phyloP scores from a whole-genome alignment of 2,113 vertebrate species.

The rabbit (Oryctolagus cuniculus) region mOryCun1.1 NC_091434.1:90040001-90040500 shows the following conservation, averaged over 20 bases:
- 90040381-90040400: conserved; percentile 38
- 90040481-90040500: conserved; percentile 6
- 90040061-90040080: conserved; percentile 57
- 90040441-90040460: conserved; percentile 5
- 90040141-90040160: conserved; percentile 98
- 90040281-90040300: background rate
- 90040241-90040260: background rate
- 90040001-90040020: conserved; percentile 73
- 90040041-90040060: conserved; percentile 72
- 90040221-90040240: conserved; percentile 47
- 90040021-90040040: conserved; percentile 67
- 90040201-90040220: background rate
- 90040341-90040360: conserved; percentile 51
- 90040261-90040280: conserved; percentile 50
- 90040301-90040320: conserved; percentile 27
- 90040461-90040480: background rate
- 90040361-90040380: conserved; percentile 25
- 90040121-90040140: conserved; percentile 99
- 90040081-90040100: conserved; percentile 56
- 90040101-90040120: conserved; percentile 94
- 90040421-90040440: background rate
- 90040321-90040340: conserved; percentile 51
- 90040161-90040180: conserved; percentile 95
- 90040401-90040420: background rate
- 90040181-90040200: conserved; percentile 88